Base-by-base conservation (phyloP, 1,140 invertebrate genomes). In the Tribolium madens region DNA sequence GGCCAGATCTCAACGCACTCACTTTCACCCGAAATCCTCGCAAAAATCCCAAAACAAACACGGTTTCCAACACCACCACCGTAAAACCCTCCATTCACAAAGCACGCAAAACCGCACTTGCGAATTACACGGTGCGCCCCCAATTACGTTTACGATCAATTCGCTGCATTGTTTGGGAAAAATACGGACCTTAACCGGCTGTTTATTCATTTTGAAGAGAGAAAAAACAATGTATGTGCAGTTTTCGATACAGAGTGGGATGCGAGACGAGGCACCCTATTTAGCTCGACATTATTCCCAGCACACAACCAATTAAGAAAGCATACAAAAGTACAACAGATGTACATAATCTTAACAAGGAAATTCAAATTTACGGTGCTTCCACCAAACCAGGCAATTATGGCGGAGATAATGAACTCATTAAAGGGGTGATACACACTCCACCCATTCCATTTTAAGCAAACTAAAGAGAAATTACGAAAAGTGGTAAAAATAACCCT, bases 1-100 rank as follows among this genome's bases (percentile, higher is more conserved):
- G 57, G 3, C 21, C 57, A 26, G 57, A 64, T 64, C 57, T 64
- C 57, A 17, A 12, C 52, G 6, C 52, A 21, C 17, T 64, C 21
- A 33, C 57, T 64, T 64, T 12, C 57, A 21, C 1, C 21, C 21
- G 26, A 33, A 64, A 64, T 64, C 57, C 10, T 26, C 10, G 57
- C 57, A 64, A 64, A 64, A 64, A 64, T 64, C 57, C 57, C 57
- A 13, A 64, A 64, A 64, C 57, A 64, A 64, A 64, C 57, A 64
- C 57, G 7, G 3, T 64, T 64, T n/a, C 18, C 57, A 64, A 12
- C 57, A 33, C 26, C 52, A 26, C 13, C 21, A 13, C 21, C 21
- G 13, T 31, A 33, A 64, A 64, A 64, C 15, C 57, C 21, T 12
- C 15, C 53, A 60, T 60, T 60, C 53, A 26, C 53, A 26, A 26